phyloP scores from a whole-genome alignment of 2,888 invertebrate genomes.

The Nesidiocoris tenuis region DNA sequence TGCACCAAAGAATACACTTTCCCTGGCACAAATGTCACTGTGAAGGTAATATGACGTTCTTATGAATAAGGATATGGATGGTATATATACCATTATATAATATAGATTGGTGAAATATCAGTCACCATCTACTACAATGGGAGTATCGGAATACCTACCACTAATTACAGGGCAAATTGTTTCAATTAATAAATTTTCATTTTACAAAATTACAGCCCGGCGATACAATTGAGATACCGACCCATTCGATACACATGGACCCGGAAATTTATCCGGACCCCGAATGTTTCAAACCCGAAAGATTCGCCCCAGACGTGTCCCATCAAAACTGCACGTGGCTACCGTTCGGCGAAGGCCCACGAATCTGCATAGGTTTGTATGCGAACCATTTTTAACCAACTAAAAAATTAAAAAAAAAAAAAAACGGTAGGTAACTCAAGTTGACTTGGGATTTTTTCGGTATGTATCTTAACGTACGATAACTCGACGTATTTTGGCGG shows the following conservation, averaged over 20 bases:
- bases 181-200: too few relatives aligned
- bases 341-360: slow-evolving; percentile 37
- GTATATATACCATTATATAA: too few relatives aligned
- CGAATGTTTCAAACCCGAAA: slow-evolving; percentile 21
- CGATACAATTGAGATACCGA: slow-evolving; percentile 10
- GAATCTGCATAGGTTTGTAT: slow-evolving; percentile 41
- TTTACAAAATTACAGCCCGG: slow-evolving; percentile 36
- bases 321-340: slow-evolving; percentile 22
- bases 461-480: too few relatives aligned
- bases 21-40: slow-evolving; percentile 18
- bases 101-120: too few relatives aligned
- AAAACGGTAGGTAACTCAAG: not conserved
- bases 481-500: too few relatives aligned
- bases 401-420: not conserved
- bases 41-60: slow-evolving; percentile 7
- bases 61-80: too few relatives aligned
- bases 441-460: too few relatives aligned
- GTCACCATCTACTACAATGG: too few relatives aligned
- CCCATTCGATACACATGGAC: slow-evolving; percentile 28
- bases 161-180: too few relatives aligned
- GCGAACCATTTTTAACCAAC: not conserved
- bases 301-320: slow-evolving; percentile 26
- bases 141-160: too few relatives aligned
- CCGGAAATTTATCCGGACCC: slow-evolving; percentile 33
- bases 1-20: slow-evolving; percentile 35